Evolutionary conservation across 2,888 invertebrate species (phyloP).

Genomic region (Heterodera filipjevi): DNA sequence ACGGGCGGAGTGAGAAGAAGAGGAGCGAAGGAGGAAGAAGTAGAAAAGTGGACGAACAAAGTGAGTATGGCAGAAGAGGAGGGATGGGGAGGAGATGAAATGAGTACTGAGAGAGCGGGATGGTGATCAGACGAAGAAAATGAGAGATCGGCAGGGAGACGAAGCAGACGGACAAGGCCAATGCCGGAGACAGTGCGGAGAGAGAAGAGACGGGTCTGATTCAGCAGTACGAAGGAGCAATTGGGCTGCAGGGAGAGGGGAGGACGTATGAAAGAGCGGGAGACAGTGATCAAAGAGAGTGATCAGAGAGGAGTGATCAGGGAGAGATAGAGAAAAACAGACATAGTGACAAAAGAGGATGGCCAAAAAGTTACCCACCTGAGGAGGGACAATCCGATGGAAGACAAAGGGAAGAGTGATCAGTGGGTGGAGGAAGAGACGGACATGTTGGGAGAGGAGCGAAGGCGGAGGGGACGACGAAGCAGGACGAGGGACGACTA

Average conservation of each 20-base stretch:
- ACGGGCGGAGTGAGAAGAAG: not conserved
- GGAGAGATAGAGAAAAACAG: not conserved
- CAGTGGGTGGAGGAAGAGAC: not conserved
- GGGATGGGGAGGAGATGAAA: not conserved
- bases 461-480: not conserved
- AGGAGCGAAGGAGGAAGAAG: not conserved
- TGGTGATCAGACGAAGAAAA: not conserved
- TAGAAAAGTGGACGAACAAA: not conserved
- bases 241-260: not conserved
- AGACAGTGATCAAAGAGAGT: no score
- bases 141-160: not conserved
- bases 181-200: not conserved
- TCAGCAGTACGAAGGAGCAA: not conserved
- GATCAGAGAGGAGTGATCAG: not conserved
- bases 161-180: not conserved
- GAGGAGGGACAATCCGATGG: not conserved
- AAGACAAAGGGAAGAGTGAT: not conserved
- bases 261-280: no score
- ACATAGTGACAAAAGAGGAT: not conserved
- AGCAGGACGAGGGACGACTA: not conserved
- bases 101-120: not conserved
- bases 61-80: not conserved
- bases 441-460: not conserved
- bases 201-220: not conserved
- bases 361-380: no score